A percentile compares a stretch with the other conserved stretches of the same genome.
phyloP scores from a whole-genome alignment of 2,888 invertebrate genomes.

The Caenorhabditis virilis region DNA sequence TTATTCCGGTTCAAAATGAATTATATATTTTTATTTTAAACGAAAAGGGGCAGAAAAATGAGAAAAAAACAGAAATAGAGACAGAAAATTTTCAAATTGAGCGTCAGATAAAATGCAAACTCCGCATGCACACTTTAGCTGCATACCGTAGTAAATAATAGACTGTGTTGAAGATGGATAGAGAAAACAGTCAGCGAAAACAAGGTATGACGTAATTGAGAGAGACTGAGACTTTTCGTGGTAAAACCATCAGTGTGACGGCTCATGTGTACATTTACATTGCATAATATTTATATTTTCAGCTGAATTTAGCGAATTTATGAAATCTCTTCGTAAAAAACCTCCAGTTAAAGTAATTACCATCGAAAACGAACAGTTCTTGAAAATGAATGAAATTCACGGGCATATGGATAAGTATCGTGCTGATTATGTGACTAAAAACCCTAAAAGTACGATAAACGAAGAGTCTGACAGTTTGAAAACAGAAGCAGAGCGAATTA shows the following conservation, averaged over 20 bases:
- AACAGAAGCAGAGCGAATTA: not conserved
- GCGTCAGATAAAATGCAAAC: slow-evolving; percentile 1
- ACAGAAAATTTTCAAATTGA: not conserved
- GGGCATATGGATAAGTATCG: not conserved
- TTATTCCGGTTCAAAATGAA: no score
- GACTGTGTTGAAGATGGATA: no score
- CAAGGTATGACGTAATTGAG: no score
- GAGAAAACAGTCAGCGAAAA: no score
- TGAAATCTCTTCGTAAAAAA: not conserved
- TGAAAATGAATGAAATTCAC: not conserved
- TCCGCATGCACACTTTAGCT: not conserved
- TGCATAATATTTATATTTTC: no score
- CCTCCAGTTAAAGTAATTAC: no score
- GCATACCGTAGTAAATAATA: slow-evolving; percentile 6
- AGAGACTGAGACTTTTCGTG: no score
- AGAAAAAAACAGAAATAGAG: not conserved
- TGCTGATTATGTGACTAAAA: not conserved
- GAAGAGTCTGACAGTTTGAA: not conserved
- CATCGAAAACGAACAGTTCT: no score
- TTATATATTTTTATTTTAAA: no score
- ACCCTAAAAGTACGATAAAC: not conserved
- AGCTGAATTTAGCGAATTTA: no score
- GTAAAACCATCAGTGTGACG: no score
- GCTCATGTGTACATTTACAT: no score
- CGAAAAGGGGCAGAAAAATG: not conserved